These are phyloP conservation scores for Rhynchomys soricoides DNA, from an alignment of 2,113 vertebrate genomes.

Conservation along the genomic window DNA sequence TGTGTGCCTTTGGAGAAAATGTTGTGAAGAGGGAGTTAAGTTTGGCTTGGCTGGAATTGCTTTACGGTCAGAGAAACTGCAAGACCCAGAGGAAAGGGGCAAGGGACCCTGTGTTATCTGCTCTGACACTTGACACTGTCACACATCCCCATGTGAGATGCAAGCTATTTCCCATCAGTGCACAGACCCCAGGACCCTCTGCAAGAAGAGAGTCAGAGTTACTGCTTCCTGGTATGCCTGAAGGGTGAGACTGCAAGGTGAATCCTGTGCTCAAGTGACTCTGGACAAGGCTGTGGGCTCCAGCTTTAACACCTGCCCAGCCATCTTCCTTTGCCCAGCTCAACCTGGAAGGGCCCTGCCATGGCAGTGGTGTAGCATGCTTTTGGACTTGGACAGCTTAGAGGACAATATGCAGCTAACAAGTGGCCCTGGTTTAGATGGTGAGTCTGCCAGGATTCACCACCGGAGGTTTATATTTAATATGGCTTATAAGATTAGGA, in stretches of 20 bases:
- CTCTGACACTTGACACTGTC: not conserved
- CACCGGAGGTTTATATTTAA: no score
- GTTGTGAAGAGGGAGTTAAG: not conserved
- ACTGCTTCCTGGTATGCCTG: not conserved
- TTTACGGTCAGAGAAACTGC: not conserved
- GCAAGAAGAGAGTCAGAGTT: not conserved
- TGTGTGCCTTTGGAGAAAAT: not conserved
- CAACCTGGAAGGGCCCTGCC: not conserved
- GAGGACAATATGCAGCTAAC: no score
- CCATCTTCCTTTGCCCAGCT: not conserved
- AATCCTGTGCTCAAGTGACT: not conserved
- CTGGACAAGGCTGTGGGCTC: not conserved
- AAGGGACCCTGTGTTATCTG: not conserved
- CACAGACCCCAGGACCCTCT: not conserved
- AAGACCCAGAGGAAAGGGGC: not conserved
- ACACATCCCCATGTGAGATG: not conserved
- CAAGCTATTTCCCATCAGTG: not conserved
- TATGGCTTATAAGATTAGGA: no score
- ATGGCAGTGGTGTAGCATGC: not conserved
- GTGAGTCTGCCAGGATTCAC: no score
- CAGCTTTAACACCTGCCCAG: not conserved
- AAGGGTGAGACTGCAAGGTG: not conserved
- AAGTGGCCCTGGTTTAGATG: no score
- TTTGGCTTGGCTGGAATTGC: not conserved
- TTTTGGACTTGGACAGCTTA: no score